A percentile compares a stretch with the other conserved stretches of the same genome.
Conservation (phyloP, 2,888 invertebrate species). For the Drosophila sordidapex region DNA sequence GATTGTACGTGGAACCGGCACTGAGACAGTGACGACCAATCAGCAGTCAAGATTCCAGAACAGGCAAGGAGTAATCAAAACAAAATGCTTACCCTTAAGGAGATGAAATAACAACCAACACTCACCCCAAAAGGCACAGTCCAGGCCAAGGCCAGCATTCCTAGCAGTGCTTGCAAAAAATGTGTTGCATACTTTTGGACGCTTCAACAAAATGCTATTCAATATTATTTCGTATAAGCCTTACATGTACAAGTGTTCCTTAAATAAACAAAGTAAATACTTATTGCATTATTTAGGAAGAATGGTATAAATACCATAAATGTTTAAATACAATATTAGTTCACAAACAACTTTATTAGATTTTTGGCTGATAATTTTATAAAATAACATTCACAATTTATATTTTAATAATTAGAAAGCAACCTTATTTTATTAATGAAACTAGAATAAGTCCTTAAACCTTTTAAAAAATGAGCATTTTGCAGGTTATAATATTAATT, state of each 20-base stretch:
- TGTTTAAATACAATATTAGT: neutral
- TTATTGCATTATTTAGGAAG: neutral
- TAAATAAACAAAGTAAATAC: neutral
- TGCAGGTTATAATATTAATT: neutral
- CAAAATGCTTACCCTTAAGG: conserved; percentile 44
- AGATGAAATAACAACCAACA: conserved; percentile 19
- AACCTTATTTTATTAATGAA: neutral
- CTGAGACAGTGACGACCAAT: conserved; percentile 67
- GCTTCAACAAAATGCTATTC: neutral
- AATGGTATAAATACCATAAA: neutral
- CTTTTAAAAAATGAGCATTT: accelerated
- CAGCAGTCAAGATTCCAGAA: conserved; percentile 41
- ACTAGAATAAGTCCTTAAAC: neutral
- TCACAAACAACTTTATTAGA: neutral
- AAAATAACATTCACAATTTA: neutral
- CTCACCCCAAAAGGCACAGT: conserved; percentile 33
- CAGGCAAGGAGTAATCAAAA: conserved; percentile 20
- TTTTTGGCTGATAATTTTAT: neutral
- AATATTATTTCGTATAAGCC: neutral
- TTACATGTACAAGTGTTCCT: neutral
- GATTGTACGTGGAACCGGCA: conserved; percentile 10
- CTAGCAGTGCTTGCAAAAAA: neutral
- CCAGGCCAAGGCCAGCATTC: neutral
- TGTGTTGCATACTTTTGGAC: conserved; percentile 41
- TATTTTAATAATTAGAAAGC: neutral